A percentile compares a stretch with the other conserved stretches of the same genome.
These are phyloP conservation scores for Diuraphis noxia DNA, from an alignment of 1,140 invertebrate genomes.

Conservation along the genomic window DNA sequence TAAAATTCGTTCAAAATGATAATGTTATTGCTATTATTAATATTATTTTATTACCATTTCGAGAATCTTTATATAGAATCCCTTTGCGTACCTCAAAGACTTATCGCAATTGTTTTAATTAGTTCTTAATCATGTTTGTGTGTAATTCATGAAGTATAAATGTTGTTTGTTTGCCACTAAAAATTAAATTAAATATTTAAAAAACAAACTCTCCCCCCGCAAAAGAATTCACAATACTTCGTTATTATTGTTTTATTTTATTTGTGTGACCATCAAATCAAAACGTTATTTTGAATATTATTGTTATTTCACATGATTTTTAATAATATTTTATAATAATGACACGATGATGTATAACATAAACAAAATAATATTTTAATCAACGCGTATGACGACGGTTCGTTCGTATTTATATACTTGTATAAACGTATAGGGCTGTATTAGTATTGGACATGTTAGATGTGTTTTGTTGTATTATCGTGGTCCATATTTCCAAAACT, in stretches of 20 bases:
- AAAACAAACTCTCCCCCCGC: background rate
- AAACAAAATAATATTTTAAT: constrained; percentile 8
- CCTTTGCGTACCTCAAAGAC: constrained; percentile 36
- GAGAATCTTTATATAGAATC: constrained; percentile 9
- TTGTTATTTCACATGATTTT: background rate
- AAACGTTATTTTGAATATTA: background rate
- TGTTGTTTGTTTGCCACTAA: constrained; percentile 25
- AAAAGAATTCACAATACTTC: background rate
- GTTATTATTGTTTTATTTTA: constrained; percentile 21
- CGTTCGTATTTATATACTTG: background rate
- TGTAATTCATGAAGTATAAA: constrained; percentile 12
- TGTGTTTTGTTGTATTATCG: background rate
- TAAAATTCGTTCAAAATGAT: background rate
- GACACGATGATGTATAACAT: background rate
- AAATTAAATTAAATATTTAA: background rate
- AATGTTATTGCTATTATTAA: background rate
- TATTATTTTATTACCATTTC: constrained; percentile 42
- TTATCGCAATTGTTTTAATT: constrained; percentile 33
- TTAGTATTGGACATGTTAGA: background rate
- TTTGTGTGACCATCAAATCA: background rate
- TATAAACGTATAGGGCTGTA: constrained; percentile 7
- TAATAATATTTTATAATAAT: background rate
- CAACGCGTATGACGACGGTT: background rate
- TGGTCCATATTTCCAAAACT: constrained; percentile 22
- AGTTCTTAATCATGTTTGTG: constrained; percentile 24